Evolutionary conservation across 2,797 vertebrate genomes (phyloP), one percentile per base, ranked within the genome.

Genomic region (Ispidina picta): DNA sequence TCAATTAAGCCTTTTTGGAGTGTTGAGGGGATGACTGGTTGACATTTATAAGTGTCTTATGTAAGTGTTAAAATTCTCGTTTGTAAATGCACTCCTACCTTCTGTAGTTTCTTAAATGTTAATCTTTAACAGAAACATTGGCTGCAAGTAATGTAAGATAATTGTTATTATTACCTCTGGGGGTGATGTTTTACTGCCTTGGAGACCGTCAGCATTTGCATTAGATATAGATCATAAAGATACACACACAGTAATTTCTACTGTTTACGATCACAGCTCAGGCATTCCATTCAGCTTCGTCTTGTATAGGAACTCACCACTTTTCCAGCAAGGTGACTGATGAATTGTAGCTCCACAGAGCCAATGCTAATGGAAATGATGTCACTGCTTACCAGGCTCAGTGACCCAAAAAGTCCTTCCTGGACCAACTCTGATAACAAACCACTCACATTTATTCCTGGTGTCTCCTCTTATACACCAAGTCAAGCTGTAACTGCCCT

Each of bases 201-300:
- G 65, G 82, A 89, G 78, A 79, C 82, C 85, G 81, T 44, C 81
- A 79, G 37, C 26, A 87, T 94, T 93, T 93, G 58, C 65, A 83
- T 93, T 82, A 90, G 78, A 91, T 71, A 86, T 7, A 84, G 75
- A 84, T 92, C 56, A 70, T 26, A 80, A 82, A 76, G 60, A 86
- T 25, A 73, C 25, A 41, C 0, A 0, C 43, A 62, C 5, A 23
- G 33, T 54, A 64, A 83, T 81, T 90, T 77, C 64, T 5, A 48
- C 19, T 77, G 51, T 86, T 92, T 86, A 70, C 0, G 1, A 11
- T 22, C 74, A 37, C 29, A 59, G 64, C 56, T 59, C 66, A 72
- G 55, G 35, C 37, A 39, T 41, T 89, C 74, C 70, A 77, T 90
- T 89, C 75, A 52, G 49, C 44, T 49, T 25, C 4, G 2, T 63